Percentiles rank a stretch among this genome's conserved stretches.
Evolutionary conservation across 2,797 vertebrate genomes (phyloP).

Genomic region (Aldrovandia affinis): DNA sequence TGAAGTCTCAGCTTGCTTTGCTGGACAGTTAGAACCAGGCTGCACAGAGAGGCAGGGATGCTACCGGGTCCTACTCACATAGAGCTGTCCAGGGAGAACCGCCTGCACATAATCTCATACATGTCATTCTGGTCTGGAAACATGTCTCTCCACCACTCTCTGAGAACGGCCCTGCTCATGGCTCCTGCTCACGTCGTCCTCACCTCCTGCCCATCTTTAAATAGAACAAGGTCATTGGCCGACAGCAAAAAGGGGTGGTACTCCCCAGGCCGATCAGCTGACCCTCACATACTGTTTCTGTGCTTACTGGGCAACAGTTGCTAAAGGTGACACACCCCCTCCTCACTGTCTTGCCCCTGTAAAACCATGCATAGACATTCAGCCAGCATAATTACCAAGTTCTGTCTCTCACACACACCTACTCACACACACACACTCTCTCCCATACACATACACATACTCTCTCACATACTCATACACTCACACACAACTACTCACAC

Average conservation of each 20-base stretch:
- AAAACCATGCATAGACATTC: not conserved
- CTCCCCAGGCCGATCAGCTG: not conserved
- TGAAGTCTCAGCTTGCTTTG: too few relatives aligned
- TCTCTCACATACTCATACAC: too few relatives aligned
- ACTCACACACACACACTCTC: not conserved
- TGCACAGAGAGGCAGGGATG: not conserved
- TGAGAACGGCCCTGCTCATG: not conserved
- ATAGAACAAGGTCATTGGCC: not conserved
- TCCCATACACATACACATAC: too few relatives aligned
- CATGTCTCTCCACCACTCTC: not conserved
- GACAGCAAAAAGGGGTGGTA: not conserved
- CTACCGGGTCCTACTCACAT: not conserved
- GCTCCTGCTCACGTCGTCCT: not conserved
- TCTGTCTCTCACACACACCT: too few relatives aligned
- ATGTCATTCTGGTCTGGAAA: not conserved
- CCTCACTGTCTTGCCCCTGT: not conserved
- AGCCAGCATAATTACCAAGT: not conserved
- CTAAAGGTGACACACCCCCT: not conserved
- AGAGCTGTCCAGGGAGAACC: slow-evolving; percentile 5
- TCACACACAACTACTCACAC: not conserved
- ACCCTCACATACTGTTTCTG: not conserved
- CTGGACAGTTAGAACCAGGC: too few relatives aligned
- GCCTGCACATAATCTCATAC: not conserved
- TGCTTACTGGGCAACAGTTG: not conserved
- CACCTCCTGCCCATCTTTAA: not conserved